These are phyloP conservation scores for Meloidogyne hapla DNA, from an alignment of 1,140 invertebrate genomes.

Conservation along the genomic window DNA sequence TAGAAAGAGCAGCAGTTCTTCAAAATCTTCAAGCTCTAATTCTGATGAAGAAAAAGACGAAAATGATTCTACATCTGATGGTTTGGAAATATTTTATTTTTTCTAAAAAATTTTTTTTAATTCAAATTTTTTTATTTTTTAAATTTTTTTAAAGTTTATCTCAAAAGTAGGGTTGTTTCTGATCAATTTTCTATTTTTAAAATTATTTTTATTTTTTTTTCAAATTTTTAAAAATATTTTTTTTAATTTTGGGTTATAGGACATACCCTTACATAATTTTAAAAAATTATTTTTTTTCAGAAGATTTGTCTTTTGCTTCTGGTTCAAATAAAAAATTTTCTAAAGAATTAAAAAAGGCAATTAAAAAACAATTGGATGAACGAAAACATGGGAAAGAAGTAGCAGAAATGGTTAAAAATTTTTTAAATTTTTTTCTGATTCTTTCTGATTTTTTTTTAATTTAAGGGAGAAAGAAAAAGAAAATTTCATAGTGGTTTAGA, in stretches of 20 bases:
- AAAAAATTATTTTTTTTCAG: slow-evolving; percentile 2
- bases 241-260: too few species aligned
- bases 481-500: slow-evolving; percentile 36
- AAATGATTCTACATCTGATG: slow-evolving; percentile 9
- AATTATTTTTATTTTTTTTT: neutral
- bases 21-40: slow-evolving; percentile 3
- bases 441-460: slow-evolving; percentile 4
- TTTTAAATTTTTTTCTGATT: neutral
- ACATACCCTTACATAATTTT: too few species aligned
- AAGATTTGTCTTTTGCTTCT: neutral
- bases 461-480: slow-evolving; percentile 37
- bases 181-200: too few species aligned
- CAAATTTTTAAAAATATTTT: neutral
- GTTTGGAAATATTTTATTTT: neutral
- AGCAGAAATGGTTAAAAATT: slow-evolving; percentile 20
- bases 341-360: slow-evolving; percentile 28
- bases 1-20: neutral
- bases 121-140: too few species aligned
- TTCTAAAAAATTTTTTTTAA: neutral
- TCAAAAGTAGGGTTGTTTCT: too few species aligned
- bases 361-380: slow-evolving; percentile 16
- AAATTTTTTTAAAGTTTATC: too few species aligned
- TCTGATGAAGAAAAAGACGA: slow-evolving; percentile 17
- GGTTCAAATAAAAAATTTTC: slow-evolving; percentile 18
- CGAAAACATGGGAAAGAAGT: slow-evolving; percentile 19